Evolutionary conservation across 92 coral and sea anemone species (phyloP), one percentile per base, ranked within the genome.

Genomic region (Umimayanthus chanpuru): DNA sequence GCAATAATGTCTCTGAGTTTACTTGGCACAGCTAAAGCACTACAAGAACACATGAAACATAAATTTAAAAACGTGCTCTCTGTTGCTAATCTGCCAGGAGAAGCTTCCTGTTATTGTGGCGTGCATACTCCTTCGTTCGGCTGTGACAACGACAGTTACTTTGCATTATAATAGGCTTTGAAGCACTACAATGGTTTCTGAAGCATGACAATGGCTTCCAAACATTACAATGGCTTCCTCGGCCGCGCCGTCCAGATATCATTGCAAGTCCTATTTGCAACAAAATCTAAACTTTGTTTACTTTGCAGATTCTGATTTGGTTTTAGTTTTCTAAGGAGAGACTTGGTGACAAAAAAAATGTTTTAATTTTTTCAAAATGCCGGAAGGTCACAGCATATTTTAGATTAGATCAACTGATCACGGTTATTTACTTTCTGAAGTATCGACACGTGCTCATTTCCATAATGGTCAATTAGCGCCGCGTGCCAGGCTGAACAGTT

Each of bases 371-470:
- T 47, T 11, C 1, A 47, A 47, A 43, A 70, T 71, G 36, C 87
- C 78, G 67, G 64, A 83, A 83, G 87, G 87, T 28, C 87, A 26
- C 26, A 68, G 87, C 87, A 83, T 83, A 43, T 83, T 66, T 73
- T 32, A 68, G 78, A 43, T 73, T 47, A 75, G 78, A 83, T 83
- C 87, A 83, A 83, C 66, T 83, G 89, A 88, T 91, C 82, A 82
- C 58, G 53, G 85, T 28, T 91, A 74, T 89, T 86, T 89, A 89
- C 61, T 44, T 25, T 43, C 77, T 85, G 49, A 80, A 92, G 91
- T 73, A 61, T 3, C 28, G 73, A 89, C 98, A 95, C 98, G 98
- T 95, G 98, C 89, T 91, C 44, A 91, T 91, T 93, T 71, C 86
- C 95, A 93, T 93, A 85, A 77, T 73, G 39, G 58, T 82, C 85